Conservation (phyloP, 2,797 vertebrate genomes). For the Pangasius sanitwongsei region DNA sequence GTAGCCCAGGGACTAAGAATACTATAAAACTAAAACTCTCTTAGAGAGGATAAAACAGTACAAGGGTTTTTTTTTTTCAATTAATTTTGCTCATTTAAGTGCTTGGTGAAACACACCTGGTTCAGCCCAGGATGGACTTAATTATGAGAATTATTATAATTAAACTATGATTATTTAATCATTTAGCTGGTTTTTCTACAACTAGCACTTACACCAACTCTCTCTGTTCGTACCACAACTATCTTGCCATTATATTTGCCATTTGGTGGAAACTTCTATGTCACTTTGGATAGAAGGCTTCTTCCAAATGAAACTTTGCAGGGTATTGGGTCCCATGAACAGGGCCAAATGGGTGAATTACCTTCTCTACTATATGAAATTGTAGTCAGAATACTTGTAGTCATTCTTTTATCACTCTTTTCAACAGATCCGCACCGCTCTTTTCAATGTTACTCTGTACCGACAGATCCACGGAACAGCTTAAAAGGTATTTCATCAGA, state of each 20-base stretch:
- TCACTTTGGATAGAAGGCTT: not conserved
- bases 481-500: slow-evolving; percentile 10
- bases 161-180: not conserved
- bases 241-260: not conserved
- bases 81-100: not conserved
- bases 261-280: not conserved
- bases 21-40: too few species aligned
- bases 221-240: not conserved
- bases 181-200: not conserved
- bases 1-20: too few species aligned
- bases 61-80: too few species aligned
- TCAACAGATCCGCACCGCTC: not conserved
- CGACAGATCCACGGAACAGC: not conserved
- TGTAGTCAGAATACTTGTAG: too few species aligned
- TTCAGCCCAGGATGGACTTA: not conserved
- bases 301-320: not conserved
- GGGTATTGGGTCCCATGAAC: not conserved
- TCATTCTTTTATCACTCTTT: not conserved
- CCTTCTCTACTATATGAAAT: too few species aligned
- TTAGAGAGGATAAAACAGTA: too few species aligned
- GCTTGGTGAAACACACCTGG: not conserved
- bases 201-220: not conserved
- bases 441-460: not conserved
- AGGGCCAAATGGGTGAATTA: too few species aligned
- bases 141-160: not conserved